phyloP scores from a whole-genome alignment of 2,888 invertebrate species.

The Tanypteryx hageni region DNA sequence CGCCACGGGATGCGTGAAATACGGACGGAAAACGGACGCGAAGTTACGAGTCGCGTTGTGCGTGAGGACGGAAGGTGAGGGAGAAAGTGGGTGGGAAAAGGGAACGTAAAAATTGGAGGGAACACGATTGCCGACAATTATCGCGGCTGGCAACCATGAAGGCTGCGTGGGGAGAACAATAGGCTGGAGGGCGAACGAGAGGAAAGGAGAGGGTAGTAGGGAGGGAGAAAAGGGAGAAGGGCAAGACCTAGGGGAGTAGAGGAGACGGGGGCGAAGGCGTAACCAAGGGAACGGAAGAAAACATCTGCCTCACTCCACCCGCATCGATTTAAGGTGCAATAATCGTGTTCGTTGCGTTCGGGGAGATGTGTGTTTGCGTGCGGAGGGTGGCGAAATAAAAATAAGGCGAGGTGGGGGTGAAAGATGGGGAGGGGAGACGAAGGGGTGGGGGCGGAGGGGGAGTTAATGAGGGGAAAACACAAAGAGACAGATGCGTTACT shows the following conservation, averaged over 20 bases:
- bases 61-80: background rate
- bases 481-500: slow-evolving; percentile 24
- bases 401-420: background rate
- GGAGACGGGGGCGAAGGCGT: background rate
- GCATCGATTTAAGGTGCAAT: slow-evolving; percentile 35
- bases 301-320: slow-evolving; percentile 28
- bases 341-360: slow-evolving; percentile 18
- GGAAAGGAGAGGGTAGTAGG: background rate
- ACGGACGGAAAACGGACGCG: background rate
- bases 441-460: background rate
- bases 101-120: background rate
- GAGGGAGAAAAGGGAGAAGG: background rate
- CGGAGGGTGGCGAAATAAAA: background rate
- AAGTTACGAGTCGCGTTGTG: background rate
- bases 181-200: background rate
- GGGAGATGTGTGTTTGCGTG: background rate
- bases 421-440: background rate
- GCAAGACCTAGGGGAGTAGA: background rate
- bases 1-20: background rate
- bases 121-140: slow-evolving; percentile 25
- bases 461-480: background rate
- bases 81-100: background rate
- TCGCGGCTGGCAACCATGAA: slow-evolving; percentile 13
- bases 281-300: slow-evolving; percentile 32
- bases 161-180: slow-evolving; percentile 5